Conservation (phyloP, 2,888 invertebrate species). For the Bombylius major region DNA sequence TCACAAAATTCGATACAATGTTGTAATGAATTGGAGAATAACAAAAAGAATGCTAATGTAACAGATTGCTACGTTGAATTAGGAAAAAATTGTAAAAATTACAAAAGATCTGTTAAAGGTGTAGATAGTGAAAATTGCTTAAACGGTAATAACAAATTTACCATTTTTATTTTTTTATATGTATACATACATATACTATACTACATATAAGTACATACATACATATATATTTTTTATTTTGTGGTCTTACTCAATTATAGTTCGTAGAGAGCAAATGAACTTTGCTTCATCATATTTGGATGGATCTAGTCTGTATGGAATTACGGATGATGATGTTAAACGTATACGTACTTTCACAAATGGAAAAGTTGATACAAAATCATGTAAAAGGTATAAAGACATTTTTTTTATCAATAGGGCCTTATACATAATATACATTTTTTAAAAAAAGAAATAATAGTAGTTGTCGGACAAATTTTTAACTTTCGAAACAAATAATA, state of each 20-base stretch:
- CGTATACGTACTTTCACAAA: constrained; percentile 55
- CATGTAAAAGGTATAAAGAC: constrained; percentile 45
- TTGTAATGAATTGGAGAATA: constrained; percentile 24
- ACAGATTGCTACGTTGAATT: constrained; percentile 43
- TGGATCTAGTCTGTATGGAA: constrained; percentile 71
- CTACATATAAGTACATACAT: neutral
- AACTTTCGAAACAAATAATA: too few relatives aligned
- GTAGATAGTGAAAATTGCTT: constrained; percentile 47
- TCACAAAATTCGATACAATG: constrained; percentile 42
- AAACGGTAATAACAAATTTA: constrained; percentile 38
- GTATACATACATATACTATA: neutral
- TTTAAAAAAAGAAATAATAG: too few relatives aligned
- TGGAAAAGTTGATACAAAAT: constrained; percentile 54
- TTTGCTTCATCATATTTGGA: constrained; percentile 72
- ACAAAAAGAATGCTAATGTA: neutral
- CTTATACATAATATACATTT: constrained; percentile 13
- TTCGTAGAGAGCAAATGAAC: constrained; percentile 72
- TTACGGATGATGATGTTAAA: constrained; percentile 56
- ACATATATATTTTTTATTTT: neutral
- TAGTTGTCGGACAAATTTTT: too few relatives aligned
- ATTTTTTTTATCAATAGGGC: too few relatives aligned
- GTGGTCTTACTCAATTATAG: constrained; percentile 29
- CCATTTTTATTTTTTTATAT: neutral
- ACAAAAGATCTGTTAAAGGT: constrained; percentile 57
- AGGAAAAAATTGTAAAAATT: constrained; percentile 46